A percentile compares a stretch with the other conserved stretches of the same genome.
These are phyloP conservation scores for Zaprionus kolodkinae DNA, from an alignment of 1,140 invertebrate species.

Conservation along the genomic window DNA sequence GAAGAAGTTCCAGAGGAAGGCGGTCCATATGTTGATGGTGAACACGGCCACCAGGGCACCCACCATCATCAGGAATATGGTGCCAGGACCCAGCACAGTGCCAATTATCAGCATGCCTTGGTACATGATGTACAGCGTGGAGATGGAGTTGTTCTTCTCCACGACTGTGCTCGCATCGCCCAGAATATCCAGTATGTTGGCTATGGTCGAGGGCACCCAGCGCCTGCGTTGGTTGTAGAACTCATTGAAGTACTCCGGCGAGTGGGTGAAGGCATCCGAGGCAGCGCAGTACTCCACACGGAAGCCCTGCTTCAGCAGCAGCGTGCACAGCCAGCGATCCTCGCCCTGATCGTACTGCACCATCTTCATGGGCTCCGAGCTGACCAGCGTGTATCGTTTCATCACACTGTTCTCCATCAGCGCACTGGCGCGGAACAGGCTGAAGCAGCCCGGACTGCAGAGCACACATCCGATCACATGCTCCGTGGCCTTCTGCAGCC, in stretches of 20 bases:
- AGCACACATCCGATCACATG: conserved; percentile 95
- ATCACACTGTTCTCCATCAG: conserved; percentile 97
- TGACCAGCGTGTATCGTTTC: conserved; percentile 92
- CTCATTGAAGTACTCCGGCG: conserved; percentile 94
- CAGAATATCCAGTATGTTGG: conserved; percentile 94
- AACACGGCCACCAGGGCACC: conserved; percentile 94
- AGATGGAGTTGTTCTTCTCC: conserved; percentile 93
- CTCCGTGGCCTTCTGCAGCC: conserved; percentile 98
- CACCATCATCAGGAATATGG: conserved; percentile 95
- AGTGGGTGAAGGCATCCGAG: conserved; percentile 95
- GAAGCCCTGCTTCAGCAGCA: conserved; percentile 94
- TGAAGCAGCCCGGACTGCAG: conserved; percentile 96
- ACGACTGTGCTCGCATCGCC: conserved; percentile 90
- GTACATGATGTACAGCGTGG: conserved; percentile 92
- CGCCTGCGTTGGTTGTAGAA: conserved; percentile 95
- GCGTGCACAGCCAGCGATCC: conserved; percentile 94
- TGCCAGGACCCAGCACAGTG: conserved; percentile 86
- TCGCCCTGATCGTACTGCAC: conserved; percentile 97
- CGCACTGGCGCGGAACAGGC: conserved; percentile 93
- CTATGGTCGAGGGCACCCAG: conserved; percentile 95
- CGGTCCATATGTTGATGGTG: conserved; percentile 90
- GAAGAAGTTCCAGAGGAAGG: conserved; percentile 91
- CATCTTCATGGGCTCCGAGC: conserved; percentile 93
- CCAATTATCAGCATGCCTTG: conserved; percentile 88
- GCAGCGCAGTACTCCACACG: conserved; percentile 96